Evolutionary conservation across 2,888 invertebrate species (phyloP).

Genomic region (Aleiodes testaceus): DNA sequence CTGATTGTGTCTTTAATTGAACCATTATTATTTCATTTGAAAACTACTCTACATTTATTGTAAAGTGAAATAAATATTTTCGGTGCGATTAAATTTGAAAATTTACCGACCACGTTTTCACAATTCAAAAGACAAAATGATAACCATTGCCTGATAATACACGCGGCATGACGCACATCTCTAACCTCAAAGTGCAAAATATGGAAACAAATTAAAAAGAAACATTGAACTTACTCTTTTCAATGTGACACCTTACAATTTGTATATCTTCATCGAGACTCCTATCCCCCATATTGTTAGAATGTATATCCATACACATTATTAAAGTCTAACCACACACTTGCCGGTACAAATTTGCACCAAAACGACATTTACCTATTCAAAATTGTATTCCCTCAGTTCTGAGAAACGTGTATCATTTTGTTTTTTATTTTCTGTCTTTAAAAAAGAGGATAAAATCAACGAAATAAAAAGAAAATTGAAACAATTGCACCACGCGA

Average conservation of each 20-base stretch:
- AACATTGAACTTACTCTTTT: conserved; percentile 60
- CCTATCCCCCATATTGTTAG: conserved; percentile 69
- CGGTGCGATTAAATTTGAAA: not conserved
- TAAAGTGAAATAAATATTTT: no score
- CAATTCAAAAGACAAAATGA: not conserved
- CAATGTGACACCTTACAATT: conserved; percentile 67
- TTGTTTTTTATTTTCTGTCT: not conserved
- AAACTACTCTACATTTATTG: no score
- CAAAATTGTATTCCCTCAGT: no score
- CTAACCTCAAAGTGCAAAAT: conserved; percentile 27
- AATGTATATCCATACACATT: conserved; percentile 72
- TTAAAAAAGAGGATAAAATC: not conserved
- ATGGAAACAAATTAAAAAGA: not conserved
- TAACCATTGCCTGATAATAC: not conserved
- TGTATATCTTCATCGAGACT: conserved; percentile 69
- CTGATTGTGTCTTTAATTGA: no score
- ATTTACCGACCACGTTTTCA: not conserved
- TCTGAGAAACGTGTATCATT: no score
- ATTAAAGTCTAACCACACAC: conserved; percentile 61
- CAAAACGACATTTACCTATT: conserved; percentile 62
- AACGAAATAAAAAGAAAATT: not conserved
- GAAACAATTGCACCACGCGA: conserved; percentile 2
- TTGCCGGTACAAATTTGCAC: conserved; percentile 53
- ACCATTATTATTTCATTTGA: no score
- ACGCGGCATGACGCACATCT: conserved; percentile 16